phyloP scores from a whole-genome alignment of 30 jellyfish, hydroid and myxozoan genomes.

The Aurelia aurita region DNA sequence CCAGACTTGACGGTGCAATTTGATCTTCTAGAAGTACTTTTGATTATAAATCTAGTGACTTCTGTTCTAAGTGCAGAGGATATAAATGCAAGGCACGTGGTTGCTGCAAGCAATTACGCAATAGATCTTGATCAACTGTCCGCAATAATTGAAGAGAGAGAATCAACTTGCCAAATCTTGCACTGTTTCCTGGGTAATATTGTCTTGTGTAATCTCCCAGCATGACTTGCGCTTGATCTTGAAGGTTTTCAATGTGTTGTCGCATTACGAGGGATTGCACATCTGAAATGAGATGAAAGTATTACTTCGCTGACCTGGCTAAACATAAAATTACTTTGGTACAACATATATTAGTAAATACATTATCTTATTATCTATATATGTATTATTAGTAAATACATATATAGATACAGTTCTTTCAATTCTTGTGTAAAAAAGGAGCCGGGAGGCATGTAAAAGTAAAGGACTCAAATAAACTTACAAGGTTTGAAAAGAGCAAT shows the following conservation, averaged over 20 bases:
- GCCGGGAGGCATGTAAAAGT: too few relatives aligned
- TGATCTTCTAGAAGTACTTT: background rate
- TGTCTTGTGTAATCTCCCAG: conserved; percentile 76
- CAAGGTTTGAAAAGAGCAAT: conserved; percentile 89
- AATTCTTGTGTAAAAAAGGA: too few relatives aligned
- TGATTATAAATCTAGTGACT: background rate
- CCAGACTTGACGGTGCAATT: too few relatives aligned
- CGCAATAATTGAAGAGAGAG: conserved; percentile 77
- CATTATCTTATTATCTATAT: too few relatives aligned
- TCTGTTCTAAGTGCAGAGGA: conserved; percentile 24
- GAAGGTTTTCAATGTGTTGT: conserved; percentile 82
- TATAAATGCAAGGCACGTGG: conserved; percentile 45
- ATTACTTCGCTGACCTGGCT: too few relatives aligned
- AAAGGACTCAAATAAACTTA: conserved; percentile 18
- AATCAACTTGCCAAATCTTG: conserved; percentile 84
- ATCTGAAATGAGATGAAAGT: conserved; percentile 36
- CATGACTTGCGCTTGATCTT: conserved; percentile 92
- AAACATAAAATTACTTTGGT: too few relatives aligned
- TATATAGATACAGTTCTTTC: too few relatives aligned
- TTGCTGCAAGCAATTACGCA: conserved; percentile 74
- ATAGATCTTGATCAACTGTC: conserved; percentile 65
- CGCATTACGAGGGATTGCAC: conserved; percentile 69
- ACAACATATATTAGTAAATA: too few relatives aligned
- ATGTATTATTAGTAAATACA: too few relatives aligned
- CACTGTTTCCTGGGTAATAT: conserved; percentile 74